phyloP scores from a whole-genome alignment of 2,797 vertebrate genomes.

The Huso huso region DNA sequence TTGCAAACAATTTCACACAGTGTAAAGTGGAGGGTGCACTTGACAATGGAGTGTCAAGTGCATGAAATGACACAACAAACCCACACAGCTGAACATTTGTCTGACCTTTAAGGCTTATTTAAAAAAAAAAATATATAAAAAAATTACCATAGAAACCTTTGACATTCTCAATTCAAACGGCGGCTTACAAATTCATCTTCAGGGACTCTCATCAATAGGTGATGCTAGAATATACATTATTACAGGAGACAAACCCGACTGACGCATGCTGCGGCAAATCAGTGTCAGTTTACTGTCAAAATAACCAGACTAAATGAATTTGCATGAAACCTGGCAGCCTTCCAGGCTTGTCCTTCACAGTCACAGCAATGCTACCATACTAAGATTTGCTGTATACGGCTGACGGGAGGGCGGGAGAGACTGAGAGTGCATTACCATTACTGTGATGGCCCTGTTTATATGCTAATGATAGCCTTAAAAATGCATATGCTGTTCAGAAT shows the following conservation, averaged over 20 bases:
- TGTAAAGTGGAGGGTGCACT: too few relatives aligned
- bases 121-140: not conserved
- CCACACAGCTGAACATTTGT: not conserved
- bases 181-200: slow-evolving; percentile 14
- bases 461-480: too few relatives aligned
- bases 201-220: slow-evolving; percentile 54
- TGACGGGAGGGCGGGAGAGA: too few relatives aligned
- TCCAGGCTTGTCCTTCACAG: slow-evolving; percentile 31
- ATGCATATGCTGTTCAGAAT: too few relatives aligned
- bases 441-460: too few relatives aligned
- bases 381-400: not conserved
- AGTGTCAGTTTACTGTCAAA: slow-evolving; percentile 44
- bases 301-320: slow-evolving; percentile 34
- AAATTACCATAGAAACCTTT: not conserved
- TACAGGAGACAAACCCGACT: slow-evolving; percentile 41
- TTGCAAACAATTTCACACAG: too few relatives aligned
- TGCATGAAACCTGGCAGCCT: slow-evolving; percentile 36
- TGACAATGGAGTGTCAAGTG: too few relatives aligned
- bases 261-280: slow-evolving; percentile 44
- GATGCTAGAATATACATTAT: slow-evolving; percentile 51
- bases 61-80: too few relatives aligned
- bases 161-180: not conserved
- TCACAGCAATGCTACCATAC: not conserved
- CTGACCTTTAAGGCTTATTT: not conserved
- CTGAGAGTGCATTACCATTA: too few relatives aligned